Evolutionary conservation across 2,888 invertebrate species (phyloP), one percentile per base, ranked within the genome.

Genomic region (Sminthurides aquaticus): DNA sequence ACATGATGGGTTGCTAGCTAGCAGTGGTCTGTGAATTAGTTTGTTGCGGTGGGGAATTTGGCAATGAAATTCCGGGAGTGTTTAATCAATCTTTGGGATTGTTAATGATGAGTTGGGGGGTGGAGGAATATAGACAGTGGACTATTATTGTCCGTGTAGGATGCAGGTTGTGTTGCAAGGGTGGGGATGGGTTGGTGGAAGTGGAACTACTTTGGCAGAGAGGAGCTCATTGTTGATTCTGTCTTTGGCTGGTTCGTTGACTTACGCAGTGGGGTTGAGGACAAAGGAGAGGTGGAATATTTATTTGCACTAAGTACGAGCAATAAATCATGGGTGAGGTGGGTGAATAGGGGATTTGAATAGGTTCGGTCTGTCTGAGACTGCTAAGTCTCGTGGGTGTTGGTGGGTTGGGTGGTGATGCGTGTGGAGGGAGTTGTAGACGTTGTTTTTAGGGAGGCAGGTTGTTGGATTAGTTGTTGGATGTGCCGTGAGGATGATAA

Each of bases 11-110:
- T n/a, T n/a, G n/a, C n/a, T n/a, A n/a, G n/a, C n/a, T n/a, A n/a
- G n/a, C n/a, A n/a, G n/a, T n/a, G n/a, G n/a, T n/a, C n/a, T n/a
- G n/a, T n/a, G n/a, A n/a, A n/a, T n/a, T n/a, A n/a, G n/a, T n/a
- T n/a, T n/a, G n/a, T 15, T 34, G 43, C 43, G 5, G 43, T 34
- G 43, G 15, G 52, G 52, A 49, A 52, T 60, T 52, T 28, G 20
- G 52, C 52, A 60, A 60, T 60, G 60, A 60, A 49, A 60, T 60
- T 60, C 60, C 60, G 24, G 29, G 28, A 26, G 24, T 60, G 27
- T 52, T 60, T 60, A 48, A 60, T 60, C 49, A 60, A 60, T 60
- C 25, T 22, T 34, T 5, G 43, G n/a, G n/a, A n/a, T n/a, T n/a
- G n/a, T n/a, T n/a, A n/a, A n/a, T n/a, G n/a, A n/a, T n/a, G n/a